These are phyloP conservation scores for Ptyas mucosa DNA, from an alignment of 2,113 vertebrate species.

Conservation along the genomic window DNA sequence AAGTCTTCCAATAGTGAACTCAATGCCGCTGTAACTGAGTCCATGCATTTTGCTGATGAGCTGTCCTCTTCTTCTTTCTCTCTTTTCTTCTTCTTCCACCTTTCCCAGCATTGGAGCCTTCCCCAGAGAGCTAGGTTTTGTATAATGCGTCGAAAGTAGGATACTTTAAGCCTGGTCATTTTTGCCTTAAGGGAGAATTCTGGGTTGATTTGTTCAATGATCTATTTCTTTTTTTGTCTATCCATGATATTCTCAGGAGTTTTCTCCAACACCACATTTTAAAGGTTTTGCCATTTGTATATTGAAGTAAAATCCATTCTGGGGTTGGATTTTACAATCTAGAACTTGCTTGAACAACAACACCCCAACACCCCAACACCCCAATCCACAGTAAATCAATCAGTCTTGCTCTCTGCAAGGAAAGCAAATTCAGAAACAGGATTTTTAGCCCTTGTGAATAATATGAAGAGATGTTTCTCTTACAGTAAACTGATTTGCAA, in stretches of 20 bases:
- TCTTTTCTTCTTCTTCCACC: background rate
- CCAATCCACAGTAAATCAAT: background rate
- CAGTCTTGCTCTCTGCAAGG: background rate
- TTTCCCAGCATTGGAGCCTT: background rate
- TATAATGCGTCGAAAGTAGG: background rate
- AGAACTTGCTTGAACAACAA: background rate
- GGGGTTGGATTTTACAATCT: background rate
- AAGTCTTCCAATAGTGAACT: background rate
- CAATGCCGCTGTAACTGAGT: background rate
- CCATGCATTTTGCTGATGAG: background rate
- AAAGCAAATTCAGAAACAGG: background rate
- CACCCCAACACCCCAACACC: too few relatives aligned
- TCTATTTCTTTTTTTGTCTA: background rate
- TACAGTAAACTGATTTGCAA: background rate
- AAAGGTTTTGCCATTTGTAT: background rate
- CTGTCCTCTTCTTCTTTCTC: background rate
- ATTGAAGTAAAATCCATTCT: background rate
- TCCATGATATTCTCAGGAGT: background rate
- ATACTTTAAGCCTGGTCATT: background rate
- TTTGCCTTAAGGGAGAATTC: background rate
- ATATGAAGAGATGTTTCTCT: background rate
- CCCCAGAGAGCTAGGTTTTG: background rate
- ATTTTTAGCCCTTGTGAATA: background rate
- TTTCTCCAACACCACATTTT: background rate
- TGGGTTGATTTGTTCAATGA: background rate